These are phyloP conservation scores for Dryadula phaetusa DNA, from an alignment of 2,888 invertebrate genomes.

Conservation along the genomic window DNA sequence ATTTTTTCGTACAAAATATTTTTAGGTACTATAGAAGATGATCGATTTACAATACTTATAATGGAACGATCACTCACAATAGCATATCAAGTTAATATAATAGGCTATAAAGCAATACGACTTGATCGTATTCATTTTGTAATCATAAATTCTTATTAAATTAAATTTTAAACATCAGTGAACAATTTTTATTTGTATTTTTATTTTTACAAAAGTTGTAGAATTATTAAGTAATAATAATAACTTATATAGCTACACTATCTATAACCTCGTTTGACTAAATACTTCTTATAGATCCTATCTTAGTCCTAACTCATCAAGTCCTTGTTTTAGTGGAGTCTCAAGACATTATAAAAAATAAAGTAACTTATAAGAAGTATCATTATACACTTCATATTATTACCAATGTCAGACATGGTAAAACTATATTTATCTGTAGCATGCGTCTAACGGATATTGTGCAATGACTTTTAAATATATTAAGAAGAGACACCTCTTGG, in stretches of 20 bases:
- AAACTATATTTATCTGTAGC: slow-evolving; percentile 49
- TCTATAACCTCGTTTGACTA: no score
- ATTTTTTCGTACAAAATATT: slow-evolving; percentile 15
- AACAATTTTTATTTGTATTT: no score
- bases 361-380: neutral
- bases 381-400: neutral
- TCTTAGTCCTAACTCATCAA: neutral
- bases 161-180: no score
- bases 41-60: slow-evolving; percentile 38
- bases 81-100: slow-evolving; percentile 16
- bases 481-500: slow-evolving; percentile 54
- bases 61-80: slow-evolving; percentile 37
- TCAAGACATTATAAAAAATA: no score
- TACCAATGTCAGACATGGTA: slow-evolving; percentile 12
- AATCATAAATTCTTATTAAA: no score
- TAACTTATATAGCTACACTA: no score
- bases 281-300: no score
- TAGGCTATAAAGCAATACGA: neutral
- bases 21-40: slow-evolving; percentile 28
- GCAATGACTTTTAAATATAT: slow-evolving; percentile 30
- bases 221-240: no score
- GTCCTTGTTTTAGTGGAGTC: neutral
- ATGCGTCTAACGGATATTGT: slow-evolving; percentile 45
- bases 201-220: no score
- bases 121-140: slow-evolving; percentile 4